phyloP scores from a whole-genome alignment of 2,113 vertebrate genomes.

The Psilopsiagon aurifrons region DNA sequence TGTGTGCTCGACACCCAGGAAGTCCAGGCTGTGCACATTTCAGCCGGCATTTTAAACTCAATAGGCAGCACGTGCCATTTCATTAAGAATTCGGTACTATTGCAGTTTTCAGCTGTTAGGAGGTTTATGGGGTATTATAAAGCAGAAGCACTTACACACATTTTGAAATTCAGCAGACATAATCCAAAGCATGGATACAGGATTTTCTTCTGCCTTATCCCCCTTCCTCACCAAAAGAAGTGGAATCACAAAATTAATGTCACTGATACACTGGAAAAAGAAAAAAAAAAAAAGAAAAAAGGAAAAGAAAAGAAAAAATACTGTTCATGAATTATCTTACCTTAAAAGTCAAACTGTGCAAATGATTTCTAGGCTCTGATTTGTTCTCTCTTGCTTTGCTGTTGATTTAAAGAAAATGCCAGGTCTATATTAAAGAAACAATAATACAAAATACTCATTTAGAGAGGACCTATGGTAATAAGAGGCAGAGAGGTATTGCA shows the following conservation, averaged over 20 bases:
- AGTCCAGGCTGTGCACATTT: background rate
- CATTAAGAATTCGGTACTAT: background rate
- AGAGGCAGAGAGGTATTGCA: background rate
- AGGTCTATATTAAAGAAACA: background rate
- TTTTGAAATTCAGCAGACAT: background rate
- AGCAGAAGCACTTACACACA: background rate
- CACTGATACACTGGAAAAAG: background rate
- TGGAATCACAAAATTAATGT: background rate
- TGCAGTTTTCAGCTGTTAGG: constrained; percentile 18
- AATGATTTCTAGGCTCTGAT: background rate
- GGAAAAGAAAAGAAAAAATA: background rate
- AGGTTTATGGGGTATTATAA: background rate
- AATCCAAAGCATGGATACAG: background rate
- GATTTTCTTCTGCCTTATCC: background rate
- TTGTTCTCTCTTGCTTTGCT: background rate
- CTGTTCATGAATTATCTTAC: background rate
- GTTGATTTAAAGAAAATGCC: background rate
- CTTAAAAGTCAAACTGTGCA: background rate
- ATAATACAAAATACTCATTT: background rate
- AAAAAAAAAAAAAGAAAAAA: background rate
- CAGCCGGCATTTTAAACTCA: background rate
- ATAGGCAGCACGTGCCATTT: constrained; percentile 21
- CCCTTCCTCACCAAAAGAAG: background rate
- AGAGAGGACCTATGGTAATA: background rate
- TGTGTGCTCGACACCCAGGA: background rate